Percentiles rank a stretch among this genome's conserved stretches.
Conservation (phyloP, 1,140 invertebrate species). For the Uloborus diversus region DNA sequence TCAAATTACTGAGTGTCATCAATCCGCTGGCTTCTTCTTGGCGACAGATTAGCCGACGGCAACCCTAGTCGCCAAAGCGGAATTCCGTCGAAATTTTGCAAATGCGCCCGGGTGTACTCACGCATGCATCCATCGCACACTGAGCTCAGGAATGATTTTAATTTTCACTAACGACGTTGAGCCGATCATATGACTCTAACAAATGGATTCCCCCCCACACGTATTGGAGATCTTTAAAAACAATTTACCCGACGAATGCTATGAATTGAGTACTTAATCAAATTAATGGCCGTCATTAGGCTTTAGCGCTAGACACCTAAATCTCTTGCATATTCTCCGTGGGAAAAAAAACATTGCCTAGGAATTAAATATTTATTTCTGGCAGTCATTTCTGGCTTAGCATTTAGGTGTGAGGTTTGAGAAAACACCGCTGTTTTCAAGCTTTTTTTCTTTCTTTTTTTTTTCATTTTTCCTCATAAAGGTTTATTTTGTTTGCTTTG, state of each 20-base stretch:
- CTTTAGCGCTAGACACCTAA: neutral
- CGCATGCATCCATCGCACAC: neutral
- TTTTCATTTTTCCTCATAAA: neutral
- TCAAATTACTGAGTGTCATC: too few relatives aligned
- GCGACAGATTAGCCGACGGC: neutral
- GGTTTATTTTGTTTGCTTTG: neutral
- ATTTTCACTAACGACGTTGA: slow-evolving; percentile 22
- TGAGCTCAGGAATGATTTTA: slow-evolving; percentile 7
- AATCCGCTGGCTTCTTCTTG: neutral
- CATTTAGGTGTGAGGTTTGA: neutral
- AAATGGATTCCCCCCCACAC: slow-evolving; percentile 24
- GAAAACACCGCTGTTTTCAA: neutral
- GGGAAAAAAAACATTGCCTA: neutral
- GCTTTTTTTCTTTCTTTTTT: neutral
- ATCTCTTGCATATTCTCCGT: slow-evolving; percentile 1
- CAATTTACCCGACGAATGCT: slow-evolving; percentile 24
- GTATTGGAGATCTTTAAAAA: slow-evolving; percentile 46
- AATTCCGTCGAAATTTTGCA: slow-evolving; percentile 27
- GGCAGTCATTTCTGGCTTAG: neutral
- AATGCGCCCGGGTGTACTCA: neutral
- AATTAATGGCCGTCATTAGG: slow-evolving; percentile 37
- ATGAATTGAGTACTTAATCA: slow-evolving; percentile 39
- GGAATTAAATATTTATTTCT: slow-evolving; percentile 38
- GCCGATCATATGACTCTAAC: slow-evolving; percentile 33
- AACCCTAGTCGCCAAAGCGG: slow-evolving; percentile 4